Percentiles rank a stretch among this genome's conserved stretches.
These are phyloP conservation scores for Salminus brasiliensis DNA, from an alignment of 2,113 vertebrate genomes.

Conservation along the genomic window DNA sequence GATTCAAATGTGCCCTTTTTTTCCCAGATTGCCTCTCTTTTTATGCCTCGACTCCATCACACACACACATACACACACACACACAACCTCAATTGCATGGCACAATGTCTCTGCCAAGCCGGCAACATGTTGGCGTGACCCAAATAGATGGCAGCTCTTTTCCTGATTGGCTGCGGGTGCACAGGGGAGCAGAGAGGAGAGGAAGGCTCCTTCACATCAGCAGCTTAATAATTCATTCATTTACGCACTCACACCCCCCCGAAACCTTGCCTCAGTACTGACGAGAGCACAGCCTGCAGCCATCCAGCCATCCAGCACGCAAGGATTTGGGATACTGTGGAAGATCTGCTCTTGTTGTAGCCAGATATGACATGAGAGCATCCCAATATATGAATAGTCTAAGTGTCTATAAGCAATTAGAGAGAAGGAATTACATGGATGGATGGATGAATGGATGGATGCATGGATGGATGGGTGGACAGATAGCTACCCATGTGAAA, in stretches of 20 bases:
- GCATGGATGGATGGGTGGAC: too few relatives aligned
- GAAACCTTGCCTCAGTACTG: not conserved
- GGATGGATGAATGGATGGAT: too few relatives aligned
- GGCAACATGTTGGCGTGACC: slow-evolving; percentile 52
- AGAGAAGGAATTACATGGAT: too few relatives aligned
- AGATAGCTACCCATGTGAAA: too few relatives aligned
- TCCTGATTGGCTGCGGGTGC: slow-evolving; percentile 50
- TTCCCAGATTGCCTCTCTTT: slow-evolving; percentile 20
- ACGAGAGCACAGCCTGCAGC: not conserved
- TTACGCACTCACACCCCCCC: slow-evolving; percentile 37
- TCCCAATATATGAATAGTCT: too few relatives aligned
- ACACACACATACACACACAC: slow-evolving; percentile 15
- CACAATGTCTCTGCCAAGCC: slow-evolving; percentile 43
- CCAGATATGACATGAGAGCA: too few relatives aligned
- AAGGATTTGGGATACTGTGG: not conserved
- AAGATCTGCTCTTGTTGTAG: not conserved
- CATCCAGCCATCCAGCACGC: slow-evolving; percentile 20
- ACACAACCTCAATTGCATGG: slow-evolving; percentile 18
- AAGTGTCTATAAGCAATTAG: too few relatives aligned
- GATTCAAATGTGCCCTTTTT: slow-evolving; percentile 8
- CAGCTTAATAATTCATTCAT: slow-evolving; percentile 58
- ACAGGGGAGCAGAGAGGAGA: slow-evolving; percentile 37
- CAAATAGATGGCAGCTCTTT: slow-evolving; percentile 49
- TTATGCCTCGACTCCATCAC: slow-evolving; percentile 30
- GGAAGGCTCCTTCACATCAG: slow-evolving; percentile 49